Conservation (phyloP, 1,140 invertebrate species). For the Pemphigus obesinymphae region DNA sequence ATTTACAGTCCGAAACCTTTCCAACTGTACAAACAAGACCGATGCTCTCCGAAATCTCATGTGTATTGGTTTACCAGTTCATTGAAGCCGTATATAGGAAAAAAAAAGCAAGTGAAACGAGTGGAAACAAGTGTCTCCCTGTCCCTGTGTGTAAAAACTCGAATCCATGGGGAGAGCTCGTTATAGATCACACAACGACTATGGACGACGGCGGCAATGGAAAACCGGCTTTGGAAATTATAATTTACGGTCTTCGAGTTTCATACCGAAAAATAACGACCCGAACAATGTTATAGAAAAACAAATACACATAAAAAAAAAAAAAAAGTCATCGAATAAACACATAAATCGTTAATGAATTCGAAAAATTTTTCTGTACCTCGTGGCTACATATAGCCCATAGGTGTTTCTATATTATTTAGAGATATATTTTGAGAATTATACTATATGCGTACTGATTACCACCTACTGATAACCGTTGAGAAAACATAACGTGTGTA, state of each 20-base stretch:
- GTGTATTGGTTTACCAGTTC: slow-evolving; percentile 31
- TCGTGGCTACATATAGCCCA: neutral
- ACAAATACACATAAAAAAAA: neutral
- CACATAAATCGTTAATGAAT: neutral
- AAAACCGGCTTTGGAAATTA: slow-evolving; percentile 30
- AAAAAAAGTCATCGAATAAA: neutral
- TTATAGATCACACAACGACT: slow-evolving; percentile 19
- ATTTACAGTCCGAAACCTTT: slow-evolving; percentile 16
- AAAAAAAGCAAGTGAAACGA: slow-evolving; percentile 3
- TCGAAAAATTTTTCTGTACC: neutral
- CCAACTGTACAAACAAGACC: neutral
- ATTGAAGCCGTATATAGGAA: neutral
- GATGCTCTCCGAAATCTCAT: neutral
- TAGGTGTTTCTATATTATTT: neutral
- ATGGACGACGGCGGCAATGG: neutral
- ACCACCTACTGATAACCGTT: neutral
- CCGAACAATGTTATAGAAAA: neutral
- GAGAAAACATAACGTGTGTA: neutral
- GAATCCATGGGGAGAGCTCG: slow-evolving; percentile 10
- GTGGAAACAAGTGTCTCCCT: slow-evolving; percentile 16
- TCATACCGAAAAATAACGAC: neutral
- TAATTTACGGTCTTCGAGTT: neutral
- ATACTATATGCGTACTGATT: neutral
- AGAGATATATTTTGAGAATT: neutral
- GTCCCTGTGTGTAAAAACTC: neutral